Evolutionary conservation across 2,888 invertebrate genomes (phyloP), one percentile per base, ranked within the genome.

Genomic region (Actias luna): DNA sequence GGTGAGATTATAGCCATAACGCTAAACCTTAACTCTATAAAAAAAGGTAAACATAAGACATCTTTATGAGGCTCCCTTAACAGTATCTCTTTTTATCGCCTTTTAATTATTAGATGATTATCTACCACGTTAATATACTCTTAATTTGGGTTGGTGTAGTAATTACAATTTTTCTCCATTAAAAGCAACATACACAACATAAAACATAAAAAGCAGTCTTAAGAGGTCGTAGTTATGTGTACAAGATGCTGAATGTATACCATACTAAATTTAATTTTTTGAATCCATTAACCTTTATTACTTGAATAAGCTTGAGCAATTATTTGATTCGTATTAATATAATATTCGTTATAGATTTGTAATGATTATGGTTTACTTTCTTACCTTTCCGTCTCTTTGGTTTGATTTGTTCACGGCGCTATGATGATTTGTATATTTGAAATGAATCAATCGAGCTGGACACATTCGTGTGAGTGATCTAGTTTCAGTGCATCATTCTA

Each of bases 401-500:
- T 22, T 12, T 12, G 46, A 4, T 25, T 25, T 25, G 12, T 50
- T 50, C 25, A 50, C 12, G 14, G 46, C 22, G 16, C 46, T 50
- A 5, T 22, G 22, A 46, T 18, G 4, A 25, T 39, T 57, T 22
- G 52, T 29, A 18, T 22, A 39, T 29, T 18, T 42, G 18, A 42
- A 42, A 42, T 42, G 18, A 42, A 42, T 18, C n/a, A 42, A 42
- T 7, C 1, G 18, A 42, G 18, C 18, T 42, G 18, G 18, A 58
- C 31, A 27, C 25, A 29, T 33, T 55, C 33, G 14, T 1, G 18
- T 57, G 31, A 62, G 39, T 62, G 59, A 55, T 59, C 63, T 60
- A 63, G 59, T 60, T 63, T 59, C 12, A 42, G 59, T 42, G 42
- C 39, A 59, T 59, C 59, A 42, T 29, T 39, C 42, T 55, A 63